phyloP scores from a whole-genome alignment of 2,888 invertebrate genomes.

The Pyrocoelia pectoralis region DNA sequence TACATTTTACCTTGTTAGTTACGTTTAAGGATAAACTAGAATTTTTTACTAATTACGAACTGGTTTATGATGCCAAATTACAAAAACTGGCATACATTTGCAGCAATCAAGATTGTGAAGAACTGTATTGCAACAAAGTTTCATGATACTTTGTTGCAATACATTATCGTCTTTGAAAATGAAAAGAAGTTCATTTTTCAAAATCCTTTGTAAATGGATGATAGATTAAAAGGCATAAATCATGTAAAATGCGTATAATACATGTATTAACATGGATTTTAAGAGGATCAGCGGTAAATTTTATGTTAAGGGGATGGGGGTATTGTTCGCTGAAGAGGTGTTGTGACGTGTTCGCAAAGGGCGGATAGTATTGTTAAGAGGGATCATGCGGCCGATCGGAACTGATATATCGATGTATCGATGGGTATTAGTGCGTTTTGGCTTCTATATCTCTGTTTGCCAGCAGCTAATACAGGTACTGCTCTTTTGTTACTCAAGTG shows the following conservation, averaged over 20 bases:
- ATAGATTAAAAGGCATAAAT: conserved; percentile 47
- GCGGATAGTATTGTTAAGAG: conserved; percentile 46
- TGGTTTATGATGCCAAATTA: too few species aligned
- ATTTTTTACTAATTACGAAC: too few species aligned
- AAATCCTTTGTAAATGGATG: conserved; percentile 25
- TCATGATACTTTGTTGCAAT: too few species aligned
- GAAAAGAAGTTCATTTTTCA: conserved; percentile 9
- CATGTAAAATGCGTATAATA: conserved; percentile 49
- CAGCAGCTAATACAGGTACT: conserved; percentile 38
- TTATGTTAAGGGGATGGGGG: conserved; percentile 45
- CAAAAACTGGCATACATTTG: too few species aligned
- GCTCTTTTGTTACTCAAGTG: conserved; percentile 44
- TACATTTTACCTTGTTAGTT: too few species aligned
- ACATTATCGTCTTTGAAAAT: neutral
- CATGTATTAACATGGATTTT: conserved; percentile 56
- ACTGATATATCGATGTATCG: conserved; percentile 40
- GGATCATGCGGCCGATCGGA: conserved; percentile 51
- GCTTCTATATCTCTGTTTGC: conserved; percentile 31
- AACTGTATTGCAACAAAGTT: too few species aligned
- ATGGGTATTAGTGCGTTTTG: conserved; percentile 32
- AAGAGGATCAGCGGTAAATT: conserved; percentile 53
- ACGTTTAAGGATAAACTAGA: too few species aligned
- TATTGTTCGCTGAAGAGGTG: conserved; percentile 56
- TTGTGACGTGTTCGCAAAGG: conserved; percentile 54
- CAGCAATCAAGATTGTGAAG: too few species aligned